These are phyloP conservation scores for Hybos culiciformis DNA, from an alignment of 2,888 invertebrate species.

Conservation along the genomic window DNA sequence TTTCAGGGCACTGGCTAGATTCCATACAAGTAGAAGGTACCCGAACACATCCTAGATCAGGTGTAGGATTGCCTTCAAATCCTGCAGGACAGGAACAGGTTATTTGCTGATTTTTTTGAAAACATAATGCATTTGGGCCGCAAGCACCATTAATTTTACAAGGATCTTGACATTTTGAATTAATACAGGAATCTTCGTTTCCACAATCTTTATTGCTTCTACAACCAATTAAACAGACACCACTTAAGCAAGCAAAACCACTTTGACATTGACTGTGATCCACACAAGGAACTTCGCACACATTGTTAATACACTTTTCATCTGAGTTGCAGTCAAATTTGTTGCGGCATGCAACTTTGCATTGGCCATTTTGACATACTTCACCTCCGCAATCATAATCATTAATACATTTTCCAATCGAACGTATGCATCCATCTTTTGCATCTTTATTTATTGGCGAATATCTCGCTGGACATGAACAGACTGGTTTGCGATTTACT, in stretches of 20 bases:
- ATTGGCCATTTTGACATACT: slow-evolving; percentile 69
- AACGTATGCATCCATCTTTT: slow-evolving; percentile 59
- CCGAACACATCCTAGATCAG: slow-evolving; percentile 79
- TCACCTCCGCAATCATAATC: slow-evolving; percentile 69
- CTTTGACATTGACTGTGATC: slow-evolving; percentile 67
- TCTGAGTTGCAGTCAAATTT: slow-evolving; percentile 64
- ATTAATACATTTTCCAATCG: slow-evolving; percentile 46
- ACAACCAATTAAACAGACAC: slow-evolving; percentile 71
- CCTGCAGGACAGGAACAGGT: slow-evolving; percentile 71
- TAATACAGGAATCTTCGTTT: slow-evolving; percentile 62
- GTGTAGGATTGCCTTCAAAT: slow-evolving; percentile 74
- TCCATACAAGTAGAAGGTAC: slow-evolving; percentile 56
- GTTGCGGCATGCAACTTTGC: slow-evolving; percentile 65
- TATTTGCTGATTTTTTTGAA: slow-evolving; percentile 57
- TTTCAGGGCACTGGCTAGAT: slow-evolving; percentile 58
- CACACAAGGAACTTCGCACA: slow-evolving; percentile 66
- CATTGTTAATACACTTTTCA: slow-evolving; percentile 63
- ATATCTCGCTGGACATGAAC: slow-evolving; percentile 64
- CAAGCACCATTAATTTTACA: slow-evolving; percentile 63
- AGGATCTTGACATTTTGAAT: slow-evolving; percentile 73
- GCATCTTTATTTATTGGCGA: slow-evolving; percentile 48
- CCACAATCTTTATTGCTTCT: slow-evolving; percentile 70
- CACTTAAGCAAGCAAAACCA: slow-evolving; percentile 67
- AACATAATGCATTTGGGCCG: slow-evolving; percentile 73
- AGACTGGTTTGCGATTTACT: slow-evolving; percentile 61